These are phyloP conservation scores for Benthosema pterotum DNA, from an alignment of 2,797 vertebrate species.

Conservation along the genomic window DNA sequence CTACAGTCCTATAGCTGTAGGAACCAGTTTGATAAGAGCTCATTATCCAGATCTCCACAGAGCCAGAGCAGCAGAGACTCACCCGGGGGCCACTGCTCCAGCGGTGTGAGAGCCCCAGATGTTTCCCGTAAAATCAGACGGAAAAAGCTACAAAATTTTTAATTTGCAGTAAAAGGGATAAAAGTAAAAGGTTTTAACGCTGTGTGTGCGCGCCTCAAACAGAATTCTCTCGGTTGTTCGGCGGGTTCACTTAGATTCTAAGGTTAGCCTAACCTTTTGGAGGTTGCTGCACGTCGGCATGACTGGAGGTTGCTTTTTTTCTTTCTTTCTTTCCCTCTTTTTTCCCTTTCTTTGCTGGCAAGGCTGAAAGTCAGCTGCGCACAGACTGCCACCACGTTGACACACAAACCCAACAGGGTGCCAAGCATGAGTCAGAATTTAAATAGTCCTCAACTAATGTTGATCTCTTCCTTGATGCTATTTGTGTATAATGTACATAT, in stretches of 20 bases:
- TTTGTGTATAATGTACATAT: too few species aligned
- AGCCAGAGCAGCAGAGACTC: slow-evolving; percentile 70
- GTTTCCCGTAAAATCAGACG: slow-evolving; percentile 86
- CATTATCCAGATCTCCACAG: slow-evolving; percentile 75
- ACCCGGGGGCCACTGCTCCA: slow-evolving; percentile 75
- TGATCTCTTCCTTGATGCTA: slow-evolving; percentile 8
- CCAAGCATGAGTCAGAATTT: slow-evolving; percentile 36
- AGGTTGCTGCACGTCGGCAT: slow-evolving; percentile 41
- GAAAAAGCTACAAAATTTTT: slow-evolving; percentile 87
- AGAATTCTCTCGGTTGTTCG: slow-evolving; percentile 63
- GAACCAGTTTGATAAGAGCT: slow-evolving; percentile 78
- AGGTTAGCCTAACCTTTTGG: slow-evolving; percentile 59
- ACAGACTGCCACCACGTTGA: slow-evolving; percentile 29
- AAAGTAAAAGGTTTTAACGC: slow-evolving; percentile 81
- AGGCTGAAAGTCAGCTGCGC: slow-evolving; percentile 57
- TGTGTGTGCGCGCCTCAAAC: slow-evolving; percentile 66
- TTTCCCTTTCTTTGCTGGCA: slow-evolving; percentile 28
- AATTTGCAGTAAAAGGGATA: slow-evolving; percentile 84
- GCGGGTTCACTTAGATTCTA: slow-evolving; percentile 58
- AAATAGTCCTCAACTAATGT: slow-evolving; percentile 13
- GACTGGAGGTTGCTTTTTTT: slow-evolving; percentile 25
- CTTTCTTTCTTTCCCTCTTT: slow-evolving; percentile 3
- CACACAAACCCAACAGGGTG: slow-evolving; percentile 7
- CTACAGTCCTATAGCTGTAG: slow-evolving; percentile 57
- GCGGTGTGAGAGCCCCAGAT: slow-evolving; percentile 77